Conservation (phyloP, 2,113 vertebrate genomes). For the Balaeniceps rex region DNA sequence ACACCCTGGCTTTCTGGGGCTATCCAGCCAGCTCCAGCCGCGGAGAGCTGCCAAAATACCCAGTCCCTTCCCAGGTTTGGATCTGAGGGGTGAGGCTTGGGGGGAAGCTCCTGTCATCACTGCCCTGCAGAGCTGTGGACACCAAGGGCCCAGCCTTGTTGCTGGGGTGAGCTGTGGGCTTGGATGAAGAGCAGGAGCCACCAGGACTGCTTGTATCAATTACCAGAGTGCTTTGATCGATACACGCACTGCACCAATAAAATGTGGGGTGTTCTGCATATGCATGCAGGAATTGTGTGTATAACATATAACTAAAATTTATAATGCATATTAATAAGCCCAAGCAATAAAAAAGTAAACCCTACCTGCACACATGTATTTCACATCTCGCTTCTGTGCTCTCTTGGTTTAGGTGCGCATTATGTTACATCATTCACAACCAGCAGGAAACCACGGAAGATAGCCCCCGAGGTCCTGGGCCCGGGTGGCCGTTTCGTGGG, state of each 20-base stretch:
- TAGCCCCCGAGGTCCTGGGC: rapidly evolving
- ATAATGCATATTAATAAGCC: not conserved
- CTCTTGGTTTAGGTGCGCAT: not conserved
- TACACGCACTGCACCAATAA: not conserved
- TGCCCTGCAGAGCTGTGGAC: not conserved
- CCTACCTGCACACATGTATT: not conserved
- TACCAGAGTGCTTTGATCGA: not conserved
- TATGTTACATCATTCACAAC: not conserved
- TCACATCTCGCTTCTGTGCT: not conserved
- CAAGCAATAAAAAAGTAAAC: not conserved
- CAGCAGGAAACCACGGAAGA: not conserved
- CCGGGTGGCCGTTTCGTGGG: rapidly evolving
- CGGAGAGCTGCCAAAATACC: not conserved
- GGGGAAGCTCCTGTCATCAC: not conserved
- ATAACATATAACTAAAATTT: not conserved
- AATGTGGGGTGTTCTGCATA: not conserved
- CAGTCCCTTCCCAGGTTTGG: not conserved
- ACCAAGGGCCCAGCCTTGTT: no score
- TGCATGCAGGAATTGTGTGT: not conserved
- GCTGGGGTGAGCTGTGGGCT: rapidly evolving
- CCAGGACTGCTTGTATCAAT: not conserved
- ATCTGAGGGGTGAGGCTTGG: not conserved
- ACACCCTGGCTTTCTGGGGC: not conserved
- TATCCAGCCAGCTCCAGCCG: not conserved
- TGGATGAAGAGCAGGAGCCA: not conserved